These are phyloP conservation scores for Tyrophagus putrescentiae DNA, from an alignment of 1,140 invertebrate genomes.

Conservation along the genomic window DNA sequence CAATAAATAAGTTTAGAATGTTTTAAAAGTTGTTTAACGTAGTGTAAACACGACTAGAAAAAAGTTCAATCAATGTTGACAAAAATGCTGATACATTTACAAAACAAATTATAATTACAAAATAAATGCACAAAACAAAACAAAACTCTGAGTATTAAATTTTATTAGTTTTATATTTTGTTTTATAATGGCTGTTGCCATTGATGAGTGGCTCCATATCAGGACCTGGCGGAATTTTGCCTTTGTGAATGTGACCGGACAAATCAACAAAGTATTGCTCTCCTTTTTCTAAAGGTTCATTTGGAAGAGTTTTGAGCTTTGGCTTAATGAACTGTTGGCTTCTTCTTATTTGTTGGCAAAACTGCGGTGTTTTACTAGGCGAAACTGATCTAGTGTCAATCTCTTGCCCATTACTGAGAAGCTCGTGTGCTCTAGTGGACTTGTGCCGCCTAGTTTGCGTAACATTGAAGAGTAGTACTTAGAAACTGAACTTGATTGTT, in stretches of 20 bases:
- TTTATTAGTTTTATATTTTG: too few species aligned
- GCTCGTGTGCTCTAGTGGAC: slow-evolving; percentile 5
- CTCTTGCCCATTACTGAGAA: too few species aligned
- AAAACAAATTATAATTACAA: too few species aligned
- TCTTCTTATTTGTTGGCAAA: not conserved
- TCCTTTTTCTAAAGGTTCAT: slow-evolving; percentile 65
- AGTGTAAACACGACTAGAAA: too few species aligned
- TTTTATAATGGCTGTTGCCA: not conserved
- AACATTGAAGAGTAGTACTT: slow-evolving; percentile 5
- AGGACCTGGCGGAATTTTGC: slow-evolving; percentile 31
- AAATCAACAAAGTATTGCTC: slow-evolving; percentile 88
- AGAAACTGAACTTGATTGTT: not conserved
- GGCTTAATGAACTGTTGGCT: slow-evolving; percentile 64
- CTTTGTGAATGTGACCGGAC: slow-evolving; percentile 88
- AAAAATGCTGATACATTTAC: too few species aligned
- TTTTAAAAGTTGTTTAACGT: too few species aligned
- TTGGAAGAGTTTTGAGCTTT: slow-evolving; percentile 62
- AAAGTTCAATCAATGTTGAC: too few species aligned
- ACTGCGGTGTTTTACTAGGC: too few species aligned
- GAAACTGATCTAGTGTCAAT: too few species aligned
- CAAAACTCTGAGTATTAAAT: too few species aligned
- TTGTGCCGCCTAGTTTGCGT: not conserved
- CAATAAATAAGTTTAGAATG: too few species aligned
- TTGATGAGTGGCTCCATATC: slow-evolving; percentile 8
- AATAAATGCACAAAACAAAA: too few species aligned